Conservation (phyloP, 2,797 vertebrate genomes). For the Parauchenoglanis ngamensis region DNA sequence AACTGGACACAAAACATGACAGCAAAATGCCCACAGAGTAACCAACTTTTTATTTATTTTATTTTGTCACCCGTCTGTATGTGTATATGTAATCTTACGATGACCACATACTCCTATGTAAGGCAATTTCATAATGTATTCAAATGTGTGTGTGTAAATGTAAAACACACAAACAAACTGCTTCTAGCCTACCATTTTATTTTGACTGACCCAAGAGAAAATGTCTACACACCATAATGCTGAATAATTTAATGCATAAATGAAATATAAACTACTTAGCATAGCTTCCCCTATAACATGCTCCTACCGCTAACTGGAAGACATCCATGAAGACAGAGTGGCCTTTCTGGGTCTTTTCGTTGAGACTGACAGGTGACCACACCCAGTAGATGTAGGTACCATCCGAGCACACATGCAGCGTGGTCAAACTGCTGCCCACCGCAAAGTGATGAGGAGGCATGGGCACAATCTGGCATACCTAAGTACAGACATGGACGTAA, state of each 20-base stretch:
- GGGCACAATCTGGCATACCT: slow-evolving; percentile 92
- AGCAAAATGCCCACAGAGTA: background rate
- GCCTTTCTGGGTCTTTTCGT: slow-evolving; percentile 98
- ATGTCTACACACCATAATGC: background rate
- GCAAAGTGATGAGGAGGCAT: slow-evolving; percentile 96
- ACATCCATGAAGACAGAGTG: slow-evolving; percentile 99
- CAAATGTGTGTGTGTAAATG: too few species aligned
- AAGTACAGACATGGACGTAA: slow-evolving; percentile 28
- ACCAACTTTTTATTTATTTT: background rate
- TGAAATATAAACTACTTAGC: background rate
- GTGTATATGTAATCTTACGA: background rate
- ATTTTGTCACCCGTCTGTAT: background rate
- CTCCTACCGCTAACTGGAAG: slow-evolving; percentile 89
- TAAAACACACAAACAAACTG: background rate
- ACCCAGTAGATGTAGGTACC: slow-evolving; percentile 98
- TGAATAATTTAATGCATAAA: background rate
- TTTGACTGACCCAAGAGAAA: background rate
- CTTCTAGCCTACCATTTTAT: background rate
- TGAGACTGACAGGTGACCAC: slow-evolving; percentile 97
- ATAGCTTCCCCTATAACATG: background rate
- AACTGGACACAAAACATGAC: background rate
- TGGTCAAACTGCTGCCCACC: slow-evolving; percentile 93
- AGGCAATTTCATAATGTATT: background rate
- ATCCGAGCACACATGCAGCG: slow-evolving; percentile 95
- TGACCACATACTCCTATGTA: background rate